Evolutionary conservation across 2,113 vertebrate species (phyloP).

Genomic region (Melanocharis versteri): DNA sequence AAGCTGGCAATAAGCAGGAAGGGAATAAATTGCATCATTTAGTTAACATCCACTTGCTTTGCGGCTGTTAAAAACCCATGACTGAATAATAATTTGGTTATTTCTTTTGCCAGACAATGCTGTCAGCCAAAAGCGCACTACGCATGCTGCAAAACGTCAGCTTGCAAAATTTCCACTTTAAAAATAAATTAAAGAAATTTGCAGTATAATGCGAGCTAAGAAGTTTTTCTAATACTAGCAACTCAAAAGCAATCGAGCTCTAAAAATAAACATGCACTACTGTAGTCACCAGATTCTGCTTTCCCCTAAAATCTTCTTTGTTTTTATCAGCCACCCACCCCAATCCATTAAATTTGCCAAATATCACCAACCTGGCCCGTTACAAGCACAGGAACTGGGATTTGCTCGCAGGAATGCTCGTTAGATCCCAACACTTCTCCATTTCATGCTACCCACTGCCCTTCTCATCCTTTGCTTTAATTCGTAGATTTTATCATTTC

Average conservation of each 20-base stretch:
- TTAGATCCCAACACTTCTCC: neutral
- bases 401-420: neutral
- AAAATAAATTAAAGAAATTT: slow-evolving; percentile 68
- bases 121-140: slow-evolving; percentile 82
- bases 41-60: slow-evolving; percentile 94
- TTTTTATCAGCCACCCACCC: neutral
- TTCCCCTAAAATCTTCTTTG: neutral
- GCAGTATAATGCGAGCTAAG: slow-evolving; percentile 39
- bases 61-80: slow-evolving; percentile 92
- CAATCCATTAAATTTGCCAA: neutral
- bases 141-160: slow-evolving; percentile 71
- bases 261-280: slow-evolving; percentile 52
- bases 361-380: neutral
- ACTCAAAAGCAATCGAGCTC: neutral
- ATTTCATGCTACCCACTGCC: neutral
- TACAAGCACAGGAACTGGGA: neutral
- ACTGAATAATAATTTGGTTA: slow-evolving; percentile 94
- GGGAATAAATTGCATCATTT: slow-evolving; percentile 99
- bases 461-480: slow-evolving; percentile 18
- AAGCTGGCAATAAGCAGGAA: slow-evolving; percentile 88
- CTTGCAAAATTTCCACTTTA: slow-evolving; percentile 77
- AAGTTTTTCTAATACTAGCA: slow-evolving; percentile 47
- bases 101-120: slow-evolving; percentile 85
- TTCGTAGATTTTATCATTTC: slow-evolving; percentile 8
- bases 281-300: neutral